Base-by-base conservation (phyloP, 2,113 vertebrate species). In the Illadopsis cleaveri region DNA sequence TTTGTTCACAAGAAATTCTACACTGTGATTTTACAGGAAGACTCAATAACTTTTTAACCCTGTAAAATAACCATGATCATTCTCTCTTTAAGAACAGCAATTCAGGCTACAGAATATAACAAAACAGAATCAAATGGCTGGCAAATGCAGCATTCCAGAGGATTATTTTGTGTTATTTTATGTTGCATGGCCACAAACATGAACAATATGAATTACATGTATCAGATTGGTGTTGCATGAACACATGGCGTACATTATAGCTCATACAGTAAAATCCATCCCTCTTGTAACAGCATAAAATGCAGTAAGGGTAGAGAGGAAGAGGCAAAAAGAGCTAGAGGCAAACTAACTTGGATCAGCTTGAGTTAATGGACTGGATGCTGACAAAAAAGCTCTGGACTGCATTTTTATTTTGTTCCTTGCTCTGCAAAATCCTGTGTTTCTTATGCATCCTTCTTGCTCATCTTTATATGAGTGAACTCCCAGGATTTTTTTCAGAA, bases 191-290 rank as follows among this genome's bases (percentile, higher is more conserved):
- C 25, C 50, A 65, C 45, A 72, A 68, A 76, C 0, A 1, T 16
- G 15, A 89, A 15, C 15, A 48, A 15, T 38, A 28, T 22, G 30
- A 78, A 64, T 44, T 51, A 10, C 6, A 42, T 10, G 22, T 62
- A 31, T 75, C 13, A 3, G 2, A 3, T 3, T 12, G 2, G 24
- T 23, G 5, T 21, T 90, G 18, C 0, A 0, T 47, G 30, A 89
- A 47, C 21, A 35, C 35, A 5, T 14, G 11, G 11, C 11, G 6
- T 64, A 30, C 30, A 13, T 0, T 38, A 38, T 33, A 7, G 25
- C 38, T 60, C 81, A 12, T 24, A 7, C 2, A 23, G 17, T 47
- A 82, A 31, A 47, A 77, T n/a, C 53, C 20, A 9, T 51, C 37
- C 40, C 23, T 75, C 53, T 31, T 53, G 66, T n/a, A 82, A 62